phyloP scores from a whole-genome alignment of 2,888 invertebrate species.

The Heliconius charithonia region DNA sequence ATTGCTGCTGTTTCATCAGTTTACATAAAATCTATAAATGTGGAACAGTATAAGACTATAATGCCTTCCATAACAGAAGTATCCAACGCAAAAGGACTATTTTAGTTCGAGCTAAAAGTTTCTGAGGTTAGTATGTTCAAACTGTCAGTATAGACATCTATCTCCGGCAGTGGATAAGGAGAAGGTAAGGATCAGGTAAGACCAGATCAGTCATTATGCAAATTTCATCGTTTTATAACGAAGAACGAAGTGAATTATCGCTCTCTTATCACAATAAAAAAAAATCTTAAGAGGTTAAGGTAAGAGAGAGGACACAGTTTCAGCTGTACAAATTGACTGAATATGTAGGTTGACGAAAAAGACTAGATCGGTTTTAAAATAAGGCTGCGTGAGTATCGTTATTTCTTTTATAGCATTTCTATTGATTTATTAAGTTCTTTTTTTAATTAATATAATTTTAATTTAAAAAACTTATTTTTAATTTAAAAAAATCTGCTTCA shows the following conservation, averaged over 20 bases:
- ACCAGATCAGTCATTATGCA: conserved; percentile 43
- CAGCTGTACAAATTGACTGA: conserved; percentile 7
- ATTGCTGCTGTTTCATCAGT: too few relatives aligned
- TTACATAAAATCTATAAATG: too few relatives aligned
- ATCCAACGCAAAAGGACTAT: too few relatives aligned
- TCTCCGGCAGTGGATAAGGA: too few relatives aligned
- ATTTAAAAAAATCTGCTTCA: too few relatives aligned
- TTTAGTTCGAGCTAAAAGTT: too few relatives aligned
- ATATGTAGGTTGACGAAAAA: conserved; percentile 23
- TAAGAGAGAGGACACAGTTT: conserved; percentile 10
- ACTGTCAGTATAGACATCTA: too few relatives aligned
- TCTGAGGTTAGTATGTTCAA: too few relatives aligned
- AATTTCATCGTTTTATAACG: conserved; percentile 35
- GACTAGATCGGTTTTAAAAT: conserved; percentile 7
- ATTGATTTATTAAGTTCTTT: background rate
- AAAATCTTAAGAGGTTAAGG: conserved; percentile 1
- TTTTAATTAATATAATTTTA: background rate
- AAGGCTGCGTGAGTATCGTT: background rate
- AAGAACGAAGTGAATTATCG: background rate
- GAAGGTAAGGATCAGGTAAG: conserved; percentile 34
- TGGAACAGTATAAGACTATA: too few relatives aligned
- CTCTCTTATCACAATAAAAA: background rate
- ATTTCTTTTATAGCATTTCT: background rate
- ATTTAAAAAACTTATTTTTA: too few relatives aligned
- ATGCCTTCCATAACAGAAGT: too few relatives aligned